These are phyloP conservation scores for Hesperia comma DNA, from an alignment of 2,888 invertebrate genomes.

Conservation along the genomic window DNA sequence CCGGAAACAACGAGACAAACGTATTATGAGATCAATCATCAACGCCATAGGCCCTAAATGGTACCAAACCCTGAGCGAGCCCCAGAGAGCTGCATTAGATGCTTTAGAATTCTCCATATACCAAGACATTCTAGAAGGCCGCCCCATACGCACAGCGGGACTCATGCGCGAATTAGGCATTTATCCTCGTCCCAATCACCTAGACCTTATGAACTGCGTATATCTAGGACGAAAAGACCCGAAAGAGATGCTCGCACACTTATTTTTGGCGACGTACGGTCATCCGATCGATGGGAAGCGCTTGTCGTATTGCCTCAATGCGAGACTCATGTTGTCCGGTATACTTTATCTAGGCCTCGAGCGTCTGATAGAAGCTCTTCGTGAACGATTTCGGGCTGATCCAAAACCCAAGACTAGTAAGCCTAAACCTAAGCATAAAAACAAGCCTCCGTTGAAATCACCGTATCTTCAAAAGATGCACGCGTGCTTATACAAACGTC, in stretches of 20 bases:
- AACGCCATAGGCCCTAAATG: constrained; percentile 65
- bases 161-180: constrained; percentile 63
- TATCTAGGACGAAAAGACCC: constrained; percentile 62
- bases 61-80: constrained; percentile 73
- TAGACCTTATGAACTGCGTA: constrained; percentile 66
- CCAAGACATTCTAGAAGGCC: constrained; percentile 70
- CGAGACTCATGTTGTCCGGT: constrained; percentile 64
- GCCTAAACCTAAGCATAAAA: constrained; percentile 54
- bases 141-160: constrained; percentile 56
- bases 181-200: constrained; percentile 56
- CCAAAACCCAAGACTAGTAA: constrained; percentile 40
- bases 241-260: constrained; percentile 68
- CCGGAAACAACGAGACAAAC: constrained; percentile 54
- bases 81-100: constrained; percentile 65
- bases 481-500: constrained; percentile 58
- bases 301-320: constrained; percentile 61
- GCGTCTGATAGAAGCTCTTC: constrained; percentile 57
- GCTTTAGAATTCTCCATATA: constrained; percentile 60
- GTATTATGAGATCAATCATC: constrained; percentile 49
- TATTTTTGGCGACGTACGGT: constrained; percentile 61
- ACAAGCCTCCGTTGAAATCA: constrained; percentile 53
- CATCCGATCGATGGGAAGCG: constrained; percentile 63
- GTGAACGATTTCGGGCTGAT: constrained; percentile 61
- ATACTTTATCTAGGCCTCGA: constrained; percentile 70
- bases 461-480: constrained; percentile 68